Conservation (phyloP, 2,797 vertebrate genomes). For the Pipistrellus pygmaeus region DNA sequence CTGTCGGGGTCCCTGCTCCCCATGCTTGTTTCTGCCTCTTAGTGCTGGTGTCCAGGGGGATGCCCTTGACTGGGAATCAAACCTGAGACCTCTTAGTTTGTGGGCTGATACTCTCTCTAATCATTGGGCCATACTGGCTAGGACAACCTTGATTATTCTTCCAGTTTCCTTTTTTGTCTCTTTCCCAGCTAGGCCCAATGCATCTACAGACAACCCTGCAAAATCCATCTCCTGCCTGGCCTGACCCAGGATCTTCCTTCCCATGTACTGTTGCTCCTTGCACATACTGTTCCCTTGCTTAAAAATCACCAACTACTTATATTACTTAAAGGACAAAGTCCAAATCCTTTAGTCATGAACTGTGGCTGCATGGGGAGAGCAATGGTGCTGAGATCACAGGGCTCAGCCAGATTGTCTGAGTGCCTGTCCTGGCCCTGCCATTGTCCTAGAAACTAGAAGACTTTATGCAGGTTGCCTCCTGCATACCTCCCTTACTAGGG, state of each 20-base stretch:
- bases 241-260: background rate
- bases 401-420: background rate
- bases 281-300: too few species aligned
- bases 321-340: background rate
- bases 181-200: background rate
- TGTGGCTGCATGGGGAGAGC: background rate
- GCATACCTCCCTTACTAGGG: background rate
- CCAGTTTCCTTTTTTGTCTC: background rate
- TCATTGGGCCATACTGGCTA: too few species aligned
- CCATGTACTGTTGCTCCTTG: background rate
- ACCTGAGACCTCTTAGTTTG: background rate
- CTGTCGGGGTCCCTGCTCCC: background rate
- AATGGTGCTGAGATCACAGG: background rate
- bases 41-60: accelerated
- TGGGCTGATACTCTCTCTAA: too few species aligned
- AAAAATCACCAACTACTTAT: background rate
- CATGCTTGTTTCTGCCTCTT: background rate
- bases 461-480: background rate
- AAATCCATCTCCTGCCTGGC: background rate
- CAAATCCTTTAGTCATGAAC: background rate
- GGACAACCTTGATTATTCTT: too few species aligned
- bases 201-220: background rate
- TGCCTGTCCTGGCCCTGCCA: background rate
- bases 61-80: background rate
- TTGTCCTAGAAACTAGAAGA: too few species aligned